Base-by-base conservation (phyloP, 53 echinoderm and acorn worm genomes). In the Apostichopus leukothele region DNA sequence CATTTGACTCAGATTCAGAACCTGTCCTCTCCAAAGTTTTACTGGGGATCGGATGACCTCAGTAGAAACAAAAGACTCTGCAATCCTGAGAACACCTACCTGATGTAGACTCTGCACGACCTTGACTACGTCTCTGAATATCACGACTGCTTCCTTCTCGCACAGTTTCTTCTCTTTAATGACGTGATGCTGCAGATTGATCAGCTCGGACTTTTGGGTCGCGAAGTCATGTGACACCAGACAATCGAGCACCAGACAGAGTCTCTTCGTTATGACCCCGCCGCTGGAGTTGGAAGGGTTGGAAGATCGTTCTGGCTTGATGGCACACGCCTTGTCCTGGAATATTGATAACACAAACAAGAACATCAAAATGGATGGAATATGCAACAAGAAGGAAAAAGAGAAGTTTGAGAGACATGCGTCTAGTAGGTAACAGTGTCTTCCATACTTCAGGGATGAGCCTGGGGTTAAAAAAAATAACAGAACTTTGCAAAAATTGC, bases 141-240 rank as follows among this genome's bases (percentile, higher is more conserved):
- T 94, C 22, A 92, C 84, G 50, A 98, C 92, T 1, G 98, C 95
- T 80, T 98, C 98, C 71, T 93, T 98, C 94, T 98, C 98, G 23
- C 84, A 93, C 23, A 98, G 89, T 73, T 98, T 98, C 94, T 98
- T 98, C 93, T 98, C 98, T 39, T 90, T 91, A 52, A 98, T 98
- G 39, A 98, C 98, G 76, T 98, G 95, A 74, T 98, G 98, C 88
- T 98, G 98, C 12, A 98, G 94, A 73, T 98, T 98, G 89, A 98
- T 95, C 61, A 95, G 90, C 53, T 95, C 95, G 4, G 89, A 81
- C 10, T 94, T 95, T 83, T 91, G 87, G 71, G 74, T 95, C 68
- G 91, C 94, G 86, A 98, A 98, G 83, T 94, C 94, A 54, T 98
- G 98, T 7, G 98, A 90, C 60, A 94, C 98, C 54, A 94, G 88